Base-by-base conservation (phyloP, 1,140 invertebrate genomes). In the Bradynema listronoti region DNA sequence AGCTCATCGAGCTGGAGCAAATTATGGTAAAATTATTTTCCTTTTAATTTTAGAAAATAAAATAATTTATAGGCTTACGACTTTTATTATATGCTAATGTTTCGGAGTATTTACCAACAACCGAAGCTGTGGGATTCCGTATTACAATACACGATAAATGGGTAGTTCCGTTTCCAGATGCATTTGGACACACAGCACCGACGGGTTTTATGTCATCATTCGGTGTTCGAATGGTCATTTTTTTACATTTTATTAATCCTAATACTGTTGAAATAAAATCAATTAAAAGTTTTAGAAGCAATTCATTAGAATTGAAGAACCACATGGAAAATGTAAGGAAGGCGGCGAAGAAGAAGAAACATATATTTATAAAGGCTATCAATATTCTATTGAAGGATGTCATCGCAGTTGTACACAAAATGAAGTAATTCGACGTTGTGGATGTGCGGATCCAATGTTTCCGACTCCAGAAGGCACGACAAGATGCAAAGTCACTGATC, bases 181-280 rank as follows among this genome's bases (percentile, higher is more conserved):
- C 74, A 0, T 77, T 77, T 56, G 74, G 74, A 11, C 70, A 77
- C 42, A 75, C 46, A 41, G 75, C 74, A 9, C 74, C 74, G 4
- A 77, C 74, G 4, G 74, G 74, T 27, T 77, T 77, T 52, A 63
- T 78, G 65, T 69, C 73, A 1, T 75, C 73, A n/a, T 77, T 77
- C 42, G 74, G 74, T 30, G 76, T 77, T 25, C 36, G 74, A 50
- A 77, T 77, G 74, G 73, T 73, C 34, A 11, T 6, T n/a, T 4
- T 9, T 3, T 11, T 22, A 27, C 41, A 45, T 1, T 9, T 34
- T 45, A 7, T 6, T 4, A 46, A 14, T 9, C 3, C n/a, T 16
- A 56, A 27, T 5, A 4, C 51, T 25, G 36, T 22, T 4, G 16
- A 9, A 3, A 27, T 11, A 52, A 62, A 59, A 5, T 19, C 7